These are phyloP conservation scores for Drosophila tropicalis DNA, from an alignment of 1,140 invertebrate genomes.

Conservation along the genomic window DNA sequence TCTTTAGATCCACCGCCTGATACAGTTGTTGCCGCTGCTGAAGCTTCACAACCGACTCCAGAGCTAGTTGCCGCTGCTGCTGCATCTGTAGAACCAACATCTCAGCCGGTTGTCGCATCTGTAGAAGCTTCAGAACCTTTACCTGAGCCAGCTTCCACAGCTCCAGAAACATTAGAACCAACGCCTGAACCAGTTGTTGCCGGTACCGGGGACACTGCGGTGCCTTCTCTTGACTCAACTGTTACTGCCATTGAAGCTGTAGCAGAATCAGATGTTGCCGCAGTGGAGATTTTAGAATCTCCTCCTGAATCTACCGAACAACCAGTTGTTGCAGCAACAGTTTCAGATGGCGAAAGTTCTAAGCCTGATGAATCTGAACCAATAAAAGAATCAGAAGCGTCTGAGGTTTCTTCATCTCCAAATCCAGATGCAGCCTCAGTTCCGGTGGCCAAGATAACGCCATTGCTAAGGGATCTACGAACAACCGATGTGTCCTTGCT, in stretches of 20 bases:
- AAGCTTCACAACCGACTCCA: not conserved
- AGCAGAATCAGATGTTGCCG: not conserved
- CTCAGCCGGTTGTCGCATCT: too few species aligned
- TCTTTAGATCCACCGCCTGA: not conserved
- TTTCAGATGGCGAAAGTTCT: not conserved
- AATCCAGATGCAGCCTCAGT: slow-evolving; percentile 25
- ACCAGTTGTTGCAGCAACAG: not conserved
- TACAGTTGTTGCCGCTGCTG: too few species aligned
- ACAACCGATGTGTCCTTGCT: slow-evolving; percentile 57
- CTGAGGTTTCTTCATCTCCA: not conserved
- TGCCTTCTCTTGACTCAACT: not conserved
- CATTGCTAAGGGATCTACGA: slow-evolving; percentile 53
- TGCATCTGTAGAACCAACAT: too few species aligned
- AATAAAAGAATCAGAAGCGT: slow-evolving; percentile 3
- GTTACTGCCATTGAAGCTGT: too few species aligned
- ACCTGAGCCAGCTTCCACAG: not conserved
- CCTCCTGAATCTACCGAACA: not conserved
- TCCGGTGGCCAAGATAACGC: slow-evolving; percentile 61
- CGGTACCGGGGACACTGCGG: not conserved
- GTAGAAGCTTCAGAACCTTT: not conserved
- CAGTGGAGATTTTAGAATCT: not conserved
- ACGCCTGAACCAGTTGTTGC: slow-evolving; percentile 1
- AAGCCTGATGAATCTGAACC: not conserved
- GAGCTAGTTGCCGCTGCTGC: too few species aligned
- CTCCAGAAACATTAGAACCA: not conserved